phyloP scores from a whole-genome alignment of 2,888 invertebrate genomes.

The Conchocele bisecta region DNA sequence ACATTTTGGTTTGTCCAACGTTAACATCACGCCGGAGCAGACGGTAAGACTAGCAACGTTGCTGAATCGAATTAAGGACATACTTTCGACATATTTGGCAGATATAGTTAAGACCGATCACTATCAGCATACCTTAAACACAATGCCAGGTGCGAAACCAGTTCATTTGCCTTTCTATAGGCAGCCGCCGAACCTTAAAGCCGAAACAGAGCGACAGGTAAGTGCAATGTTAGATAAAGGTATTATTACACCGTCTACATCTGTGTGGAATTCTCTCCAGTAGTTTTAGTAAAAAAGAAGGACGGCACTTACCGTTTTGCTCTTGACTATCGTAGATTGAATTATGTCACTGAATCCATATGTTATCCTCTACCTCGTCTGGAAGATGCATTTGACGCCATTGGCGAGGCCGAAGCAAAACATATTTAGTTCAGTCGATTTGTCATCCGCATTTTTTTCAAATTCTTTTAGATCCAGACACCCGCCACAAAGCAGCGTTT shows the following conservation, averaged over 20 bases:
- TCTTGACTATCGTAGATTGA: constrained; percentile 43
- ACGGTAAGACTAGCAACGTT: no score
- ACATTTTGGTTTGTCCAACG: no score
- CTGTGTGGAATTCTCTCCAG: constrained; percentile 30
- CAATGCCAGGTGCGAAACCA: constrained; percentile 31
- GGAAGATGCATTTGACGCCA: constrained; percentile 52
- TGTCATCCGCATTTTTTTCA: no score
- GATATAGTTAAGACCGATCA: constrained; percentile 7
- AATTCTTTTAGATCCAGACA: constrained; percentile 45
- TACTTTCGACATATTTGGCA: constrained; percentile 9
- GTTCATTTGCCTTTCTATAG: constrained; percentile 7
- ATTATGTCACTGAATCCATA: constrained; percentile 30
- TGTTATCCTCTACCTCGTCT: constrained; percentile 48
- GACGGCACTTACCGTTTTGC: constrained; percentile 45
- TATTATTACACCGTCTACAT: background rate
- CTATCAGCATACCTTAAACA: constrained; percentile 33
- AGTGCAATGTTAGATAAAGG: constrained; percentile 1
- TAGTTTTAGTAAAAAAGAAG: constrained; percentile 50
- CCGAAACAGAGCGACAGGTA: constrained; percentile 16
- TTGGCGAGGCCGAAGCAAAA: constrained; percentile 47
- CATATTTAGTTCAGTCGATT: no score
- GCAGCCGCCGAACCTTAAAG: constrained; percentile 6
- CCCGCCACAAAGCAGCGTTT: constrained; percentile 58
- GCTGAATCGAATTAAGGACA: no score
- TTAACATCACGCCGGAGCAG: no score